Evolutionary conservation across 2,113 vertebrate species (phyloP), one percentile per base, ranked within the genome.

Genomic region (Tupaia tana): DNA sequence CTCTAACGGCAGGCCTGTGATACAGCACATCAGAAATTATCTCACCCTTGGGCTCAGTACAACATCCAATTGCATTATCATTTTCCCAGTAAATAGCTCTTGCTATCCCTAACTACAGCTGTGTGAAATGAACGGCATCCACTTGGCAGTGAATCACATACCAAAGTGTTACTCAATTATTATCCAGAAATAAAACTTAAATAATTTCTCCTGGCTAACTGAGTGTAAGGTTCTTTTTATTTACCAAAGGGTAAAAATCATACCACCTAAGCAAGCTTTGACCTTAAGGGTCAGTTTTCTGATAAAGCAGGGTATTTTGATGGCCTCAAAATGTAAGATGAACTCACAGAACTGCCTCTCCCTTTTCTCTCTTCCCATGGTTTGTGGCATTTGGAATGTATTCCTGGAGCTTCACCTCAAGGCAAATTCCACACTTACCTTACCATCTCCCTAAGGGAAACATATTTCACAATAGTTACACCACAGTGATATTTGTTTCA

Each of bases 151-250:
- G 91, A 96, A 63, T 56, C 80, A 90, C 96, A 97, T 95, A 91
- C 91, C 93, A 56, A 96, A 96, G 91, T 90, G 83, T 95, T 97
- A 78, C 95, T 97, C 89, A 91, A 95, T 95, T 95, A 88, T 89
- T 96, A 90, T 82, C 63, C 93, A 97, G 96, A 95, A 96, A 96
- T 97, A 93, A 93, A 91, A 92, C 71, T 86, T 83, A 75, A 97
- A 84, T 96, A 63, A 89, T 87, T 95, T 95, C 66, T 95, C n/a
- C 70, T 93, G 78, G 75, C 63, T 93, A 89, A 93, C 75, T 85
- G 34, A 70, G 56, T 67, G 1, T 64, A 95, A 95, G 89, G 89
- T 95, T 90, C 69, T 96, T 94, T 95, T 85, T 88, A 91, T 61
- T 83, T 77, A 85, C 66, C 80, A 86, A 91, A 96, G 12, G n/a